Evolutionary conservation across 1,140 invertebrate species (phyloP).

Genomic region (Drosophila tani): DNA sequence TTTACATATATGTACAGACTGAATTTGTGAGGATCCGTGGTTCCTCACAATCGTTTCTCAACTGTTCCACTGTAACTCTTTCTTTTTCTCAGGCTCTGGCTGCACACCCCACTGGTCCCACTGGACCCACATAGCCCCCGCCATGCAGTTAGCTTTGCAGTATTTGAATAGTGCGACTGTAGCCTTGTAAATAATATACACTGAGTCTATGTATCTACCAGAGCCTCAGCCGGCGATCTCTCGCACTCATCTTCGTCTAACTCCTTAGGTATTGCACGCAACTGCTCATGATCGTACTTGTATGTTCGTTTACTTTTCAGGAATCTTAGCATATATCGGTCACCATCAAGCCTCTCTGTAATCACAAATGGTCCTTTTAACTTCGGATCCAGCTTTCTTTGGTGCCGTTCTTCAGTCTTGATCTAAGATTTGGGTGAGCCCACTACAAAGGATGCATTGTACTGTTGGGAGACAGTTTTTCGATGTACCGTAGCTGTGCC

Average conservation of each 20-base stretch:
- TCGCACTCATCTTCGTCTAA: too few relatives aligned
- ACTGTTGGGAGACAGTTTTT: too few relatives aligned
- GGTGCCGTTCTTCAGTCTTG: too few relatives aligned
- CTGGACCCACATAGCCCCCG: slow-evolving; percentile 14
- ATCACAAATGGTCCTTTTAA: slow-evolving; percentile 4
- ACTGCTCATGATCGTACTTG: too few relatives aligned
- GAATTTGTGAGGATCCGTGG: too few relatives aligned
- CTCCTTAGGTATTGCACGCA: too few relatives aligned
- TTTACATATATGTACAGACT: too few relatives aligned
- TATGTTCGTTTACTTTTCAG: neutral
- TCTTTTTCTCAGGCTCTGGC: neutral
- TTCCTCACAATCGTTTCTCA: neutral
- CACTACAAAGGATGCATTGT: too few relatives aligned
- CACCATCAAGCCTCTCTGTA: neutral
- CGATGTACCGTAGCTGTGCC: too few relatives aligned
- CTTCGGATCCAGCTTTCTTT: neutral
- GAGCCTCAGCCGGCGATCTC: neutral
- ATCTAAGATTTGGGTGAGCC: too few relatives aligned
- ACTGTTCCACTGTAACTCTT: neutral
- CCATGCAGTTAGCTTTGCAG: slow-evolving; percentile 4
- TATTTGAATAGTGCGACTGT: slow-evolving; percentile 6
- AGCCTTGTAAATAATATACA: slow-evolving; percentile 9
- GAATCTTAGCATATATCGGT: neutral
- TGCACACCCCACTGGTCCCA: slow-evolving; percentile 8
- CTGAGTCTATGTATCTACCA: neutral